Evolutionary conservation across 1,140 invertebrate genomes (phyloP).

Genomic region (Cydia pomonella): DNA sequence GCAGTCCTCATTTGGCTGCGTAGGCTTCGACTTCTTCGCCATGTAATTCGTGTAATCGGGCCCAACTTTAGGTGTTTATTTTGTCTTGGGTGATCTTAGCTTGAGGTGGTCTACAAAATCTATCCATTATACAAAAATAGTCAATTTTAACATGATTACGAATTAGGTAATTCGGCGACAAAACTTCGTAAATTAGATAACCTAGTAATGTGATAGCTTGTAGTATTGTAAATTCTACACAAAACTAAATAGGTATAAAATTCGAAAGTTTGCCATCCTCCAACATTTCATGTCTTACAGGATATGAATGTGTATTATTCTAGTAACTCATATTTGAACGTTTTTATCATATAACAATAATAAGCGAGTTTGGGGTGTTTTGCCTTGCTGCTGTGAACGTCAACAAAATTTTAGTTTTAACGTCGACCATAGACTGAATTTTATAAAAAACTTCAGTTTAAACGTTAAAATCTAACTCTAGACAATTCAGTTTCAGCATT

Average conservation of each 20-base stretch:
- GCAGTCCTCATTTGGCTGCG: not conserved
- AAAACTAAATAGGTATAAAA: slow-evolving; percentile 2
- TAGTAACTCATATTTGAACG: slow-evolving; percentile 8
- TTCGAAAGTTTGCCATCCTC: not conserved
- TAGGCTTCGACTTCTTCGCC: not conserved
- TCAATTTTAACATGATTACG: slow-evolving; percentile 16
- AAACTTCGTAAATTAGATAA: not conserved
- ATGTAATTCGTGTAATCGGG: not conserved
- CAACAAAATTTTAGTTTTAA: not conserved
- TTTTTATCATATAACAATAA: not conserved
- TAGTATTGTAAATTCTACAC: not conserved
- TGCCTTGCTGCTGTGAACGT: not conserved
- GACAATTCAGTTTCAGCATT: not conserved
- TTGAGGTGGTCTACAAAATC: slow-evolving; percentile 17
- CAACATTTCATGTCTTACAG: not conserved
- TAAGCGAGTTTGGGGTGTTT: not conserved
- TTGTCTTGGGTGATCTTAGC: not conserved
- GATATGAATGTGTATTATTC: not conserved
- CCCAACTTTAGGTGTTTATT: not conserved
- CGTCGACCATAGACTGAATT: too few relatives aligned
- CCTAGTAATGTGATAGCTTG: not conserved
- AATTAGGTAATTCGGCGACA: slow-evolving; percentile 2
- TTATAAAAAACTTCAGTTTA: too few relatives aligned
- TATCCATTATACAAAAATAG: slow-evolving; percentile 18
- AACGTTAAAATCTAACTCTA: too few relatives aligned